phyloP scores from a whole-genome alignment of 2,888 invertebrate species.

The Plutella xylostella region DNA sequence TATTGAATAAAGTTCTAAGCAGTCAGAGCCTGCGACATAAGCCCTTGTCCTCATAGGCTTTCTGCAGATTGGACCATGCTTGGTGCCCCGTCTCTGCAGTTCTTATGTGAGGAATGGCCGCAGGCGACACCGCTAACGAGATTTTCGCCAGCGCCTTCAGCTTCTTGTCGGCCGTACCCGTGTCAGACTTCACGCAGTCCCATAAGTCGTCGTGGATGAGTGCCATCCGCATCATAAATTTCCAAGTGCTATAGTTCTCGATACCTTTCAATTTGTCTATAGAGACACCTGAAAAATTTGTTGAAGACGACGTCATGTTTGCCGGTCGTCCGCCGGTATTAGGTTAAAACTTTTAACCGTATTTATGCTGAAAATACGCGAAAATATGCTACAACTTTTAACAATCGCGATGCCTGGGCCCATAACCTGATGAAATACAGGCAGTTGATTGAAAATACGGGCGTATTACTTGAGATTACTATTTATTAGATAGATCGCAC shows the following conservation, averaged over 20 bases:
- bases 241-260: not conserved
- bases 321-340: not conserved
- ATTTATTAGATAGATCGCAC: too few species aligned
- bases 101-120: constrained; percentile 7
- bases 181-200: constrained; percentile 7
- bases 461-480: too few species aligned
- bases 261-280: not conserved
- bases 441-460: too few species aligned
- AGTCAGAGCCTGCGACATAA: constrained; percentile 11
- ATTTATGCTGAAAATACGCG: too few species aligned
- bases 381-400: not conserved
- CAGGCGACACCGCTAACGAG: constrained; percentile 6
- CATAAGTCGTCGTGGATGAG: constrained; percentile 13
- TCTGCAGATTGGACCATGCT: constrained; percentile 12
- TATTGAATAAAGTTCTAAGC: constrained; percentile 9
- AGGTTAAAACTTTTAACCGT: not conserved
- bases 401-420: not conserved
- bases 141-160: constrained; percentile 16
- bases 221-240: constrained; percentile 10
- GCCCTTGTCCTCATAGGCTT: constrained; percentile 16
- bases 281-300: not conserved
- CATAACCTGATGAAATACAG: not conserved
- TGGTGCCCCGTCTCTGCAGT: constrained; percentile 9
- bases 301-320: not conserved
- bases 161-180: not conserved